Evolutionary conservation across 2,888 invertebrate species (phyloP).

Genomic region (Cosmia pyralina): DNA sequence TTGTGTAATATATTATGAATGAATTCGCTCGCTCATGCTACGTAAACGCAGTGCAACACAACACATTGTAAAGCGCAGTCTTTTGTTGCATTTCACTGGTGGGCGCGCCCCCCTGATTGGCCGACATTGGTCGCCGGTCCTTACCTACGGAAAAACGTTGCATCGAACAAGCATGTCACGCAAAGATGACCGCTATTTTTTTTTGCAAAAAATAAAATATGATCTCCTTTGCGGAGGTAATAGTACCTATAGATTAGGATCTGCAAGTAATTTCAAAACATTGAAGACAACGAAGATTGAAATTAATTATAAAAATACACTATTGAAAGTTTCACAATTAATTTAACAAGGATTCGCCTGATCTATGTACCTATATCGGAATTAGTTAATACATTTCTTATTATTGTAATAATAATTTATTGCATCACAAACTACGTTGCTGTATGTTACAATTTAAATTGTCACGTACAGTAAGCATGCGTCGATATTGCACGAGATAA

Average conservation of each 20-base stretch:
- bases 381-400: too few species aligned
- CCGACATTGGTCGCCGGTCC: constrained; percentile 37
- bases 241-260: too few species aligned
- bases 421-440: constrained; percentile 21
- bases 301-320: too few species aligned
- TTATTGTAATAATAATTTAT: not conserved
- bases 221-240: too few species aligned
- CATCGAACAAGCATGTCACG: constrained; percentile 12
- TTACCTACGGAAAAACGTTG: constrained; percentile 15
- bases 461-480: constrained; percentile 54
- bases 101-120: constrained; percentile 73
- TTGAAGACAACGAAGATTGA: not conserved
- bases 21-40: constrained; percentile 38
- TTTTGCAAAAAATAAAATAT: not conserved
- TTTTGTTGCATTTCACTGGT: constrained; percentile 70
- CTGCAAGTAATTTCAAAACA: too few species aligned
- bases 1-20: too few species aligned
- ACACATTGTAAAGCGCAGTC: constrained; percentile 46
- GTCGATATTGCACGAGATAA: constrained; percentile 72
- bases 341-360: too few species aligned
- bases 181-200: not conserved
- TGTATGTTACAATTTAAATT: constrained; percentile 47
- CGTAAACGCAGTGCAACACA: constrained; percentile 39
- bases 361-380: too few species aligned
- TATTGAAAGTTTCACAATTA: too few species aligned